Evolutionary conservation across 2,888 invertebrate species (phyloP), one percentile per base, ranked within the genome.

Genomic region (Idaea biselata): DNA sequence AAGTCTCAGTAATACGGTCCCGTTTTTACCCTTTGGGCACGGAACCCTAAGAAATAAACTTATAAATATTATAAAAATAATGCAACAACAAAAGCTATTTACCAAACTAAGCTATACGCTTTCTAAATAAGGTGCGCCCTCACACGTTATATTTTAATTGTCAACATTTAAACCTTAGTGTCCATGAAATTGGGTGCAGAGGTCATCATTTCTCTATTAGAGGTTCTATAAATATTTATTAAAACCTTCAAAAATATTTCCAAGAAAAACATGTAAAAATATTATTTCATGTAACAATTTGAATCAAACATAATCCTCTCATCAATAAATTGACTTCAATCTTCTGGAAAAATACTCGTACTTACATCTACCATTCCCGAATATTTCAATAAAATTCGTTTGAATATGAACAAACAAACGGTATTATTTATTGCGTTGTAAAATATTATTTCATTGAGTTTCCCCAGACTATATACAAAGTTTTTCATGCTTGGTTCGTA

Each of bases 381-480:
- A 44, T 44, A 64, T 63, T 16, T 32, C 59, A 16, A 63, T 67
- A 11, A 67, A 65, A 68, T 57, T 61, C 53, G 18, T 58, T 58
- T 57, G 53, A 55, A 64, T 59, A 44, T 44, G 55, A 63, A 63
- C 61, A 65, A 68, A 62, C 54, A 58, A 18, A 60, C 53, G 59
- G 59, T 70, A 67, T 63, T 65, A 65, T 68, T 66, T 67, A 66
- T 65, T 64, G 32, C 16, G 58, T 60, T 59, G 58, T 70, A 63
- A 68, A 68, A 63, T 65, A 32, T 64, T 62, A 66, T 64, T 63
- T 63, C 60, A 58, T 58, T 7, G 44, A 1, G 44, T 14, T 14
- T 44, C 14, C 11, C 14, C 14, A 44, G 44, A 44, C 44, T 7
- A 14, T 8, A 44, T 44, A 44, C 44, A 44, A 44, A 44, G 14